Evolutionary conservation across 2,888 invertebrate genomes (phyloP).

Genomic region (Drosophila melanocephala): DNA sequence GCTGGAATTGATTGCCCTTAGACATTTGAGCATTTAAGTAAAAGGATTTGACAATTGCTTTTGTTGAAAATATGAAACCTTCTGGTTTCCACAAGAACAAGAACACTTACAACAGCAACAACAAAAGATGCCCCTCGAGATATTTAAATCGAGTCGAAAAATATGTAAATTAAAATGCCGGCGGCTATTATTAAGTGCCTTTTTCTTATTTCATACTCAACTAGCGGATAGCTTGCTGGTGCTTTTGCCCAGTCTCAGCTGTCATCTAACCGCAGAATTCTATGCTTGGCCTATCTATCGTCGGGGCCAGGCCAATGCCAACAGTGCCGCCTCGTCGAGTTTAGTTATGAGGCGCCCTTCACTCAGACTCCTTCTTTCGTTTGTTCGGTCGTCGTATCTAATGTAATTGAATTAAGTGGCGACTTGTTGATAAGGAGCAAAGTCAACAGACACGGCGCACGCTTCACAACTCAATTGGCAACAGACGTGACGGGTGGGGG

Average conservation of each 20-base stretch:
- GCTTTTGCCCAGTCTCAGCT: slow-evolving; percentile 44
- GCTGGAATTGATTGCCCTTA: slow-evolving; percentile 29
- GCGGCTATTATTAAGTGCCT: slow-evolving; percentile 59
- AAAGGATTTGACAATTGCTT: slow-evolving; percentile 41
- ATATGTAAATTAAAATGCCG: slow-evolving; percentile 70
- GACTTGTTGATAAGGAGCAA: slow-evolving; percentile 80
- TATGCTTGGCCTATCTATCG: slow-evolving; percentile 35
- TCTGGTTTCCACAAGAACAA: slow-evolving; percentile 29
- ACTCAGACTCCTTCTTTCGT: slow-evolving; percentile 39
- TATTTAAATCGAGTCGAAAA: slow-evolving; percentile 50
- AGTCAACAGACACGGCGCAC: slow-evolving; percentile 71
- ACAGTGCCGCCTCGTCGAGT: neutral
- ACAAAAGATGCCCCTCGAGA: slow-evolving; percentile 18
- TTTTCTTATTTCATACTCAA: slow-evolving; percentile 20
- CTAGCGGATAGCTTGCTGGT: slow-evolving; percentile 3
- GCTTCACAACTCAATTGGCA: slow-evolving; percentile 68
- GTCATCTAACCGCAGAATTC: slow-evolving; percentile 58
- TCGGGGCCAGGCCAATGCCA: slow-evolving; percentile 7
- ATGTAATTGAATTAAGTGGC: slow-evolving; percentile 82
- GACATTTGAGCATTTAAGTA: slow-evolving; percentile 43
- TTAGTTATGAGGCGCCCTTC: slow-evolving; percentile 3
- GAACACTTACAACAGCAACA: slow-evolving; percentile 22
- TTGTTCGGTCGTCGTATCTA: slow-evolving; percentile 65
- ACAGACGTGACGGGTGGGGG: slow-evolving; percentile 25
- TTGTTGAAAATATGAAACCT: slow-evolving; percentile 41